These are phyloP conservation scores for Psittacara wagleri DNA, from an alignment of 2,113 vertebrate species.

Conservation along the genomic window DNA sequence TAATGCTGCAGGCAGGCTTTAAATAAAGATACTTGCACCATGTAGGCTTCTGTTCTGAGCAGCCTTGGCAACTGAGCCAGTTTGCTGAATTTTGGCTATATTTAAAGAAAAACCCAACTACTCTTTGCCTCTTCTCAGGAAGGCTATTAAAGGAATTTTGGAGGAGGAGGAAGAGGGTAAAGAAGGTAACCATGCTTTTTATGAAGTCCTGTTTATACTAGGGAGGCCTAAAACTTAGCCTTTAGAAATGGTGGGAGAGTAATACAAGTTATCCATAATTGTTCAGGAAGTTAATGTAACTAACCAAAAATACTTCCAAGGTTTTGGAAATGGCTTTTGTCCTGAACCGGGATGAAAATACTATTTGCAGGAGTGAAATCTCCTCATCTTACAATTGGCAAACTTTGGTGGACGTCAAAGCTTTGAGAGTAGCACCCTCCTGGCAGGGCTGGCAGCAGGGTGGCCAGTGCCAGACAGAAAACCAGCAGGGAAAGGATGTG, in stretches of 20 bases:
- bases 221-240: neutral
- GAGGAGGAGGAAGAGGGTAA: neutral
- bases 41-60: neutral
- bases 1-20: neutral
- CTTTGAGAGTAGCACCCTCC: neutral
- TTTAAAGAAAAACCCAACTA: neutral
- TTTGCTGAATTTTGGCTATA: neutral
- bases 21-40: neutral
- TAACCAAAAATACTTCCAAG: neutral
- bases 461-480: neutral
- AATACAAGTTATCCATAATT: fast-evolving
- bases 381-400: neutral
- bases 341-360: neutral
- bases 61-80: neutral
- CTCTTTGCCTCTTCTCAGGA: neutral
- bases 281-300: neutral
- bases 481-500: neutral
- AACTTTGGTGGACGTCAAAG: neutral
- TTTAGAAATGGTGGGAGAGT: neutral
- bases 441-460: neutral
- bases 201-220: neutral
- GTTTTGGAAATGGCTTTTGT: neutral
- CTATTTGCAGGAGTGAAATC: neutral
- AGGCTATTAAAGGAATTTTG: neutral
- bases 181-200: neutral